Percentiles rank a stretch among this genome's conserved stretches.
These are phyloP conservation scores for Papilio glaucus DNA, from an alignment of 1,140 invertebrate genomes.

Conservation along the genomic window DNA sequence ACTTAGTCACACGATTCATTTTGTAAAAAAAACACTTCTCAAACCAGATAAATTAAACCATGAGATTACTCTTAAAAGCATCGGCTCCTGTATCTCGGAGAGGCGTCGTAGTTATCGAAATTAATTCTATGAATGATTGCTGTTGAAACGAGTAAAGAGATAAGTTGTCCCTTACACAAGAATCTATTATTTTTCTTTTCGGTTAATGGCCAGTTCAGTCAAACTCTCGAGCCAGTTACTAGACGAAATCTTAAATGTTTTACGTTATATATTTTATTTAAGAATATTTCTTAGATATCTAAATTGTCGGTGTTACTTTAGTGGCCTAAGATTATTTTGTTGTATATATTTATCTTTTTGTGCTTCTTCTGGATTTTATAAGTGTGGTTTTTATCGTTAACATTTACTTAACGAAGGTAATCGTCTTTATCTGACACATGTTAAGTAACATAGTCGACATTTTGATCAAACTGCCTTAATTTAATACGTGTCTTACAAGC, in stretches of 20 bases:
- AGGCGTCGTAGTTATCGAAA: constrained; percentile 77
- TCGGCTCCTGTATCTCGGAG: constrained; percentile 72
- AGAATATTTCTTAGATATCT: constrained; percentile 48
- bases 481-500: constrained; percentile 63
- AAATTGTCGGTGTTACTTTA: constrained; percentile 63
- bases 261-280: constrained; percentile 37
- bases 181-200: constrained; percentile 22
- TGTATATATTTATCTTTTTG: constrained; percentile 49
- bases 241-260: constrained; percentile 29
- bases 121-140: constrained; percentile 78
- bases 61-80: constrained; percentile 75
- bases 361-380: constrained; percentile 47
- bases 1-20: constrained; percentile 58
- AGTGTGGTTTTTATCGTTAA: constrained; percentile 52
- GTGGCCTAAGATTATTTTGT: constrained; percentile 47
- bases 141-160: constrained; percentile 48
- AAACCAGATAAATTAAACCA: constrained; percentile 63
- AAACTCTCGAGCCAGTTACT: constrained; percentile 40
- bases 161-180: constrained; percentile 38
- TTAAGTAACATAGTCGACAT: constrained; percentile 66
- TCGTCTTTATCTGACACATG: constrained; percentile 60
- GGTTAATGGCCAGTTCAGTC: constrained; percentile 46
- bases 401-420: constrained; percentile 66
- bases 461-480: constrained; percentile 67
- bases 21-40: constrained; percentile 52